Conservation (phyloP, 2,797 vertebrate genomes). For the Gallinago nigripennis region DNA sequence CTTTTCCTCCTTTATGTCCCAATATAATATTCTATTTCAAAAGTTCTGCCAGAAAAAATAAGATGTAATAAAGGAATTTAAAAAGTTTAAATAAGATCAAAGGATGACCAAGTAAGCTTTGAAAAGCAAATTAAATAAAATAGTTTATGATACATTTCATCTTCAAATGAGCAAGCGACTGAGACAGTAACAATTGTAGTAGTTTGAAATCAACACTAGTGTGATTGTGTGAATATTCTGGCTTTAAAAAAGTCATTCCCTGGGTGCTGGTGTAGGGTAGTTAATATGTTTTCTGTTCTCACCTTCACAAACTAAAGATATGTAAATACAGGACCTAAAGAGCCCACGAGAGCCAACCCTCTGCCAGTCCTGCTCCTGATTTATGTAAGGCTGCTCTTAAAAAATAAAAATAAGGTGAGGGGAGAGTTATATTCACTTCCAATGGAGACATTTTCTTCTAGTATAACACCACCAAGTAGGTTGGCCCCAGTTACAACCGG, state of each 20-base stretch:
- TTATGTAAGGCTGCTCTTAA: neutral
- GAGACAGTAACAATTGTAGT: neutral
- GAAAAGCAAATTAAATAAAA: neutral
- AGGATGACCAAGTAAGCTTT: neutral
- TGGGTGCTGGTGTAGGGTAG: neutral
- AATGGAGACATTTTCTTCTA: neutral
- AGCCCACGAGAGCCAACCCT: neutral
- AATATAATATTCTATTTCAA: neutral
- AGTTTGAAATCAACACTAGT: neutral
- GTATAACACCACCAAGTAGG: fast-evolving
- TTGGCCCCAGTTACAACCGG: too few species aligned
- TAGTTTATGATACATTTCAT: neutral
- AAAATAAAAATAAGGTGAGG: neutral
- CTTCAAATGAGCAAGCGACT: neutral
- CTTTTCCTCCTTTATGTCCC: neutral
- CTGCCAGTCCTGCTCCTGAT: neutral
- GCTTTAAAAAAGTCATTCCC: neutral
- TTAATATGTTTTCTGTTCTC: neutral
- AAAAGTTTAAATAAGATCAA: neutral
- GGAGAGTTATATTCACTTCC: neutral
- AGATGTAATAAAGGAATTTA: neutral
- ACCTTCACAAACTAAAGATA: neutral
- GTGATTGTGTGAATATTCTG: neutral
- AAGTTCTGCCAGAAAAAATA: neutral
- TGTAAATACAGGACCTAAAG: neutral